Conservation (phyloP, 1,140 invertebrate genomes). For the Dendrolimus punctatus region DNA sequence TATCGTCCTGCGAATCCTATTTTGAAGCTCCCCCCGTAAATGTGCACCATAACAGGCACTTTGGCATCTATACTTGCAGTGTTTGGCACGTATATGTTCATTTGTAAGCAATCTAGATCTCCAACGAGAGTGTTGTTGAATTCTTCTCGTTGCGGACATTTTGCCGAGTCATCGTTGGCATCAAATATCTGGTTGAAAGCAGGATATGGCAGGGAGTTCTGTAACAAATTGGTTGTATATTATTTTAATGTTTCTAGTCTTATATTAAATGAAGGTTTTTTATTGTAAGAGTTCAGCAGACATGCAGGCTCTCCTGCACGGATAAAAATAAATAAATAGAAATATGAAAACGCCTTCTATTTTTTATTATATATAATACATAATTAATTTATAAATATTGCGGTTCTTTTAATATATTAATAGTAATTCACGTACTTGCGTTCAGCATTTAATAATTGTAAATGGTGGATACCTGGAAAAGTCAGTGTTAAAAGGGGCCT, state of each 20-base stretch:
- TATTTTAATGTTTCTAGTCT: too few relatives aligned
- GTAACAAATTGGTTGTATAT: constrained; percentile 75
- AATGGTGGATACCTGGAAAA: too few relatives aligned
- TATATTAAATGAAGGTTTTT: too few relatives aligned
- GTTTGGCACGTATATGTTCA: not conserved
- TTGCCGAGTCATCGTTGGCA: not conserved
- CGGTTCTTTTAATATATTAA: constrained; percentile 9
- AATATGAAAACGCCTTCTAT: constrained; percentile 67
- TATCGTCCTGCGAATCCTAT: constrained; percentile 56
- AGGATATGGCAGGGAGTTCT: constrained; percentile 18
- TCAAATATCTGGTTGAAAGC: constrained; percentile 4
- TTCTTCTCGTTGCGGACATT: constrained; percentile 4
- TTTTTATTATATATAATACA: constrained; percentile 20
- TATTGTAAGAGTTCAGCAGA: too few relatives aligned
- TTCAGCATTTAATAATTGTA: too few relatives aligned
- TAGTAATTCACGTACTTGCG: not conserved
- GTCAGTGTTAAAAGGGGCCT: too few relatives aligned
- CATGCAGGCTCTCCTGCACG: too few relatives aligned
- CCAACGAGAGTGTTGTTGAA: not conserved
- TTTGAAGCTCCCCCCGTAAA: constrained; percentile 79
- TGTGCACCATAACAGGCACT: not conserved
- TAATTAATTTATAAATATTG: constrained; percentile 38
- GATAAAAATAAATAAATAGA: too few relatives aligned
- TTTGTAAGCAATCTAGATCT: not conserved
- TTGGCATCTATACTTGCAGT: not conserved